These are phyloP conservation scores for Oreochromis tanganicae DNA, from an alignment of 2,113 vertebrate species.

Conservation along the genomic window DNA sequence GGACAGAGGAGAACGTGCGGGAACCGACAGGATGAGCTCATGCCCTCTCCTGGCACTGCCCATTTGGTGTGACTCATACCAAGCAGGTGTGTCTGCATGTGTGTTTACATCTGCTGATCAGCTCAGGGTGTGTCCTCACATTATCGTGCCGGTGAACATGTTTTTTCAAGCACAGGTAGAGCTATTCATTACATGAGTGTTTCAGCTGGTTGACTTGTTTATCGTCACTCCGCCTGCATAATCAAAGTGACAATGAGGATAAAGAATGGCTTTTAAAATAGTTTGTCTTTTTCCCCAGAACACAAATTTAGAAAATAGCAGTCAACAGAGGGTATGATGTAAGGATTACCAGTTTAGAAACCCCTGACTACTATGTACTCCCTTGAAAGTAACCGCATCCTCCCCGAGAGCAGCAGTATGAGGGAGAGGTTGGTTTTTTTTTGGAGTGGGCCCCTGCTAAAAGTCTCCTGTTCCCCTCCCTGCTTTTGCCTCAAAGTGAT, in stretches of 20 bases:
- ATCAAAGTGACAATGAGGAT: background rate
- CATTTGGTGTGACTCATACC: slow-evolving; percentile 51
- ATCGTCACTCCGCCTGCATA: background rate
- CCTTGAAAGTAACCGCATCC: slow-evolving; percentile 35
- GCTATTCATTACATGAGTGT: slow-evolving; percentile 21
- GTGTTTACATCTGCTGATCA: slow-evolving; percentile 64
- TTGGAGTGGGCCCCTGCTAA: background rate
- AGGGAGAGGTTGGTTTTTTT: background rate
- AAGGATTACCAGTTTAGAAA: slow-evolving; percentile 27
- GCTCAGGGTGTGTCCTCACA: slow-evolving; percentile 52
- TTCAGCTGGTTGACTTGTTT: background rate
- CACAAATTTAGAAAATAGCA: background rate
- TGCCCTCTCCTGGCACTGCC: slow-evolving; percentile 23
- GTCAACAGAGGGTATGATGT: background rate
- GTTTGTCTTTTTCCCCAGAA: background rate
- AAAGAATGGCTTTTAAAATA: background rate
- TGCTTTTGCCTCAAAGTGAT: slow-evolving; percentile 38
- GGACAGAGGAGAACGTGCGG: slow-evolving; percentile 9
- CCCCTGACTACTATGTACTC: background rate
- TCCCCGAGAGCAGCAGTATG: background rate
- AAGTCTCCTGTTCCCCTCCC: background rate
- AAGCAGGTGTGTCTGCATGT: slow-evolving; percentile 50
- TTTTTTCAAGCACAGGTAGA: slow-evolving; percentile 60
- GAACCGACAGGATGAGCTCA: slow-evolving; percentile 53
- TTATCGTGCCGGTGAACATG: slow-evolving; percentile 38